A percentile compares a stretch with the other conserved stretches of the same genome.
Conservation (phyloP, 2,888 invertebrate species). For the Lepidochrysops patricia region DNA sequence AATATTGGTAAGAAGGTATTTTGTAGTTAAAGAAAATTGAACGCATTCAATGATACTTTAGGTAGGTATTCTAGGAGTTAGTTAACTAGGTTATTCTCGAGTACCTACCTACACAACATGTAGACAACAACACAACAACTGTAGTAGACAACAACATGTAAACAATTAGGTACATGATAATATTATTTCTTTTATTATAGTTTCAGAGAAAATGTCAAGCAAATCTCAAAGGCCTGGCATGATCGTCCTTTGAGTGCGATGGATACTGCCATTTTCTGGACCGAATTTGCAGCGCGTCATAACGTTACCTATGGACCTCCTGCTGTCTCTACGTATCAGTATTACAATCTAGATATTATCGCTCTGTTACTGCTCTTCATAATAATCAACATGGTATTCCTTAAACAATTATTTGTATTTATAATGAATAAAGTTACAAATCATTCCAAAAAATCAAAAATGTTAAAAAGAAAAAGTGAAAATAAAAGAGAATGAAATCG, state of each 20-base stretch:
- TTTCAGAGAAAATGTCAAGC: slow-evolving; percentile 55
- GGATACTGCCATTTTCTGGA: slow-evolving; percentile 78
- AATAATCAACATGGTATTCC: slow-evolving; percentile 22
- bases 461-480: background rate
- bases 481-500: background rate
- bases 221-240: slow-evolving; percentile 69
- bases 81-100: too few species aligned
- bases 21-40: too few species aligned
- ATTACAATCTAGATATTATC: slow-evolving; percentile 50
- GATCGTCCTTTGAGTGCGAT: slow-evolving; percentile 75
- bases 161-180: background rate
- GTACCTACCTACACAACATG: too few species aligned
- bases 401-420: slow-evolving; percentile 23
- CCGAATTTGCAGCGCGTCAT: slow-evolving; percentile 75
- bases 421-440: slow-evolving; percentile 21
- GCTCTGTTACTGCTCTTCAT: slow-evolving; percentile 25
- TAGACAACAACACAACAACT: too few species aligned
- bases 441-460: background rate
- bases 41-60: too few species aligned
- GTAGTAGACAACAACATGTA: background rate
- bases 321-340: slow-evolving; percentile 71
- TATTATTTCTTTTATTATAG: slow-evolving; percentile 35
- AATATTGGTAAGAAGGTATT: too few species aligned
- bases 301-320: slow-evolving; percentile 63
- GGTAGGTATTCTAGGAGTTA: too few species aligned